Conservation (phyloP, 1,140 invertebrate species). For the Lucilia cuprina region DNA sequence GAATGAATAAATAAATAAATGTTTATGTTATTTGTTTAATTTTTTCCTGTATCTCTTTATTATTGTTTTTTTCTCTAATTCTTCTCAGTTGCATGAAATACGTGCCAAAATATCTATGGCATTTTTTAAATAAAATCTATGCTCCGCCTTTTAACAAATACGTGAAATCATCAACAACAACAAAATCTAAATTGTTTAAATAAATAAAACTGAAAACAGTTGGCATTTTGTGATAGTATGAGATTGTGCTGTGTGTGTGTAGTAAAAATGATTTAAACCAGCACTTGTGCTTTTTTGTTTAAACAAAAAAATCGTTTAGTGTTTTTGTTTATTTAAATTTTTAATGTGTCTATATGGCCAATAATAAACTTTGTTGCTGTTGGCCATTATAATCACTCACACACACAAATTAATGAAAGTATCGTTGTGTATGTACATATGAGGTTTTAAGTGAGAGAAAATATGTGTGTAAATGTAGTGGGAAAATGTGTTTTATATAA, state of each 20-base stretch:
- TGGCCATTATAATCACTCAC: conserved; percentile 1
- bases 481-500: too few species aligned
- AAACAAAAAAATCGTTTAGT: not conserved
- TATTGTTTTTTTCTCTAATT: too few species aligned
- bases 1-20: not conserved
- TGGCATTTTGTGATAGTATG: not conserved
- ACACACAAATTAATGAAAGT: not conserved
- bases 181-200: not conserved
- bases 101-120: not conserved
- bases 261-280: not conserved
- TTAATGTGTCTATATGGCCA: not conserved
- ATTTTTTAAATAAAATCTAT: not conserved
- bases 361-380: conserved; percentile 15
- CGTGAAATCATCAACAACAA: not conserved
- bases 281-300: conserved; percentile 27
- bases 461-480: too few species aligned
- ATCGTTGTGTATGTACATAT: not conserved
- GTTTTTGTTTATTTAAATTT: not conserved
- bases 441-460: too few species aligned
- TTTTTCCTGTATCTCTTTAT: not conserved
- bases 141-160: conserved; percentile 5
- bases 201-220: not conserved
- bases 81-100: not conserved
- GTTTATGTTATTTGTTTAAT: not conserved
- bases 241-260: not conserved